A percentile compares a stretch with the other conserved stretches of the same genome.
phyloP scores from a whole-genome alignment of 1,140 invertebrate genomes.

The Musca vetustissima region DNA sequence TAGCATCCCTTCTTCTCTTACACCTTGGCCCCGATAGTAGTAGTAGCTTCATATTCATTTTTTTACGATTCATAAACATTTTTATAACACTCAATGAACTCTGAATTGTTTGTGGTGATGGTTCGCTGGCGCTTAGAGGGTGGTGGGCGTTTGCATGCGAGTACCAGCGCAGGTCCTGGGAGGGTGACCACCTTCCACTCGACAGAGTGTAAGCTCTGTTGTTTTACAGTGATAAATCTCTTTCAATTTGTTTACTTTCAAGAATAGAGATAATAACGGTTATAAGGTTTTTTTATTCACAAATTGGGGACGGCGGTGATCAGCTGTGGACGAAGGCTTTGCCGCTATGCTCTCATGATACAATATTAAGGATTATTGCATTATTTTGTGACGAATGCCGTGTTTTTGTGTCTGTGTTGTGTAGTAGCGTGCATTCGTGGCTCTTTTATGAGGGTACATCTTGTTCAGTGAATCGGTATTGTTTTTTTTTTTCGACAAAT shows the following conservation, averaged over 20 bases:
- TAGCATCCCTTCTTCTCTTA: background rate
- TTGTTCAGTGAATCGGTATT: constrained; percentile 23
- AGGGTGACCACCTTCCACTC: background rate
- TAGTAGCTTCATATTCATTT: constrained; percentile 27
- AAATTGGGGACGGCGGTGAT: no score
- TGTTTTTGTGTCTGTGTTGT: background rate
- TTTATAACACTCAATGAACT: constrained; percentile 51
- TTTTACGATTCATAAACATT: constrained; percentile 50
- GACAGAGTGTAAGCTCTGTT: constrained; percentile 26
- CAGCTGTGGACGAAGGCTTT: no score
- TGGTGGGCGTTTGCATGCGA: background rate
- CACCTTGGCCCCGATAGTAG: no score
- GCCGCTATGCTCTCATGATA: background rate
- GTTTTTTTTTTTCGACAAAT: constrained; percentile 9
- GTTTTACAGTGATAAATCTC: constrained; percentile 49
- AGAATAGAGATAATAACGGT: background rate
- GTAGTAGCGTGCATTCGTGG: constrained; percentile 14
- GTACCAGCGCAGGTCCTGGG: background rate
- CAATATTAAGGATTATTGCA: constrained; percentile 28
- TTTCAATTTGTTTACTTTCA: constrained; percentile 47
- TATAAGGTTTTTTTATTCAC: background rate
- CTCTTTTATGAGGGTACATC: constrained; percentile 51
- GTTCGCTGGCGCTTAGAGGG: background rate
- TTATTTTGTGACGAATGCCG: constrained; percentile 12
- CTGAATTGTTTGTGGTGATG: background rate